These are phyloP conservation scores for Sebastes ruberrimus DNA, from an alignment of 2,797 vertebrate species.

Conservation along the genomic window DNA sequence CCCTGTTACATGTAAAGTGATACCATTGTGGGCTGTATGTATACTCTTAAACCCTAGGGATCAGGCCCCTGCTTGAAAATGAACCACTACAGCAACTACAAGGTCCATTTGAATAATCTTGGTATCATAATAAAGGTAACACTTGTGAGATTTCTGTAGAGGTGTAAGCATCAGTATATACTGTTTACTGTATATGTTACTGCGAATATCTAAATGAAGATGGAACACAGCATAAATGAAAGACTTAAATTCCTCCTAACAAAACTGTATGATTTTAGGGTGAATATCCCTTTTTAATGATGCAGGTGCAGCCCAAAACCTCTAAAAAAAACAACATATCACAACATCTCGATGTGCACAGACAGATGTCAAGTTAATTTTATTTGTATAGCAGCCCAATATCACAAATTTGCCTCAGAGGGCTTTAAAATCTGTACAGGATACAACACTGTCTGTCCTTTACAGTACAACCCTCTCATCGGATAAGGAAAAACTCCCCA, in stretches of 20 bases:
- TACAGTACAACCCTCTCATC: too few species aligned
- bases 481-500: too few species aligned
- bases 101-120: neutral
- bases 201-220: neutral
- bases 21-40: neutral
- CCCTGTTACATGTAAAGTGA: neutral
- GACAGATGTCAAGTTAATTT: neutral
- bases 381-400: too few species aligned
- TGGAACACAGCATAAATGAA: neutral
- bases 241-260: neutral
- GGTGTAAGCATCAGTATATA: neutral
- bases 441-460: too few species aligned
- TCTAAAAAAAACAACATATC: neutral
- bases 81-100: neutral
- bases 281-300: too few species aligned
- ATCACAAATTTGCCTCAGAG: too few species aligned
- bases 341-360: neutral
- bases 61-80: neutral
- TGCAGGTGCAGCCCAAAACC: neutral
- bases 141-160: neutral
- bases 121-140: neutral
- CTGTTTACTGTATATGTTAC: neutral
- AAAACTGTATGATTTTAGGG: neutral
- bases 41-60: neutral
- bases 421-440: too few species aligned